These are phyloP conservation scores for Sigmodon hispidus DNA, from an alignment of 2,113 vertebrate genomes.

Conservation along the genomic window DNA sequence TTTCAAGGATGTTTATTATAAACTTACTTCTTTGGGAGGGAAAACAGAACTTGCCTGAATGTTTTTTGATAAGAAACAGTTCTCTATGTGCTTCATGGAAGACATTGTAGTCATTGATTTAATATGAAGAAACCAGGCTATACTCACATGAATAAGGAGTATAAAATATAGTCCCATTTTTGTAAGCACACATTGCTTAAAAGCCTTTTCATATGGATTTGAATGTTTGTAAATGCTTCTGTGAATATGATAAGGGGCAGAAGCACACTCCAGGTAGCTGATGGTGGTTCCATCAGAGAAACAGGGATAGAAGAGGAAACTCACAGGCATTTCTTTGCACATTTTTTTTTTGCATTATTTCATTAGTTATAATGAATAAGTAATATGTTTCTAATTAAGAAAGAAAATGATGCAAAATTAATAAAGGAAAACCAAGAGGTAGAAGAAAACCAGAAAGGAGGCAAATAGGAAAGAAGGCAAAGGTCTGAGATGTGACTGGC, in stretches of 20 bases:
- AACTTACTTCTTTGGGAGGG: conserved; percentile 23
- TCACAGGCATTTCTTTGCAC: not conserved
- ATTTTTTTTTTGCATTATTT: conserved; percentile 10
- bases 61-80: not conserved
- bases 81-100: not conserved
- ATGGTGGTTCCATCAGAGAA: not conserved
- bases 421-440: not conserved
- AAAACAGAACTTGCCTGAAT: not conserved
- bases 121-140: not conserved
- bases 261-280: not conserved
- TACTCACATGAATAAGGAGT: not conserved
- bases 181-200: not conserved
- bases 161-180: not conserved
- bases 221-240: not conserved
- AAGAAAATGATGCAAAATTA: not conserved
- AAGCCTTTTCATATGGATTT: not conserved
- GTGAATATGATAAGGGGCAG: not conserved
- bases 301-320: not conserved
- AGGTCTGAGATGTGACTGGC: not conserved
- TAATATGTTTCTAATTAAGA: conserved; percentile 41
- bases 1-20: conserved; percentile 46
- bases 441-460: not conserved
- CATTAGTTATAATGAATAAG: not conserved
- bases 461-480: not conserved
- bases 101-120: not conserved